These are phyloP conservation scores for Embiotoca jacksoni DNA, from an alignment of 2,113 vertebrate genomes.

Conservation along the genomic window DNA sequence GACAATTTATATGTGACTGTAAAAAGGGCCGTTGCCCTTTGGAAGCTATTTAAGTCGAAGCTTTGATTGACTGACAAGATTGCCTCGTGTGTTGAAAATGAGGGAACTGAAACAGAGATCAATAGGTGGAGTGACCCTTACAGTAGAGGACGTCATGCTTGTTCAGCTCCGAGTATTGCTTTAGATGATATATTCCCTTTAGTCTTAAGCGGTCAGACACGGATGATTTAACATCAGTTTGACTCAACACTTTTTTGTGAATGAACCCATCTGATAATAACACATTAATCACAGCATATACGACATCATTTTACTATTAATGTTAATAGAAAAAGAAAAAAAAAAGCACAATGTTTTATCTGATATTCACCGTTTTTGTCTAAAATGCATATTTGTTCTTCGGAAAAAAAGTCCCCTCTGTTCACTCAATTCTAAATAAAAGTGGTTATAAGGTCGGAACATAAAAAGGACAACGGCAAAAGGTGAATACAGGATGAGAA, in stretches of 20 bases:
- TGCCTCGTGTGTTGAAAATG: slow-evolving; percentile 13
- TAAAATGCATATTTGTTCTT: too few species aligned
- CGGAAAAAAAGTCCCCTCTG: too few species aligned
- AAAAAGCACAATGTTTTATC: too few species aligned
- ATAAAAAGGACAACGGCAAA: background rate
- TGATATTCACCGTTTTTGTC: too few species aligned
- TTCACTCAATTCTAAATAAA: background rate
- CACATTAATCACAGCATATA: background rate
- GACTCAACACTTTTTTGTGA: background rate
- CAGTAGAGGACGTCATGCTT: background rate
- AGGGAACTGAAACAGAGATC: slow-evolving; percentile 14
- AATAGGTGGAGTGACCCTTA: slow-evolving; percentile 19
- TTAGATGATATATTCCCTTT: background rate
- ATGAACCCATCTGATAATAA: background rate
- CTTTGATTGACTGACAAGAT: slow-evolving; percentile 15
- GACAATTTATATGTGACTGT: background rate
- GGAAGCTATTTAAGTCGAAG: background rate
- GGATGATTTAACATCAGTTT: background rate
- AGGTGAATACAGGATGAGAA: background rate
- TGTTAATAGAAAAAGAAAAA: too few species aligned
- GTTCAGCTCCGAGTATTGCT: background rate
- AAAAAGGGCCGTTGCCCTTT: background rate
- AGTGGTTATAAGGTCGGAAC: background rate
- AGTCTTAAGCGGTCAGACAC: background rate
- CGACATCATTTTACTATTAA: too few species aligned